A percentile compares a stretch with the other conserved stretches of the same genome.
Evolutionary conservation across 2,888 invertebrate genomes (phyloP).

Genomic region (Lasioglossum malachurum): DNA sequence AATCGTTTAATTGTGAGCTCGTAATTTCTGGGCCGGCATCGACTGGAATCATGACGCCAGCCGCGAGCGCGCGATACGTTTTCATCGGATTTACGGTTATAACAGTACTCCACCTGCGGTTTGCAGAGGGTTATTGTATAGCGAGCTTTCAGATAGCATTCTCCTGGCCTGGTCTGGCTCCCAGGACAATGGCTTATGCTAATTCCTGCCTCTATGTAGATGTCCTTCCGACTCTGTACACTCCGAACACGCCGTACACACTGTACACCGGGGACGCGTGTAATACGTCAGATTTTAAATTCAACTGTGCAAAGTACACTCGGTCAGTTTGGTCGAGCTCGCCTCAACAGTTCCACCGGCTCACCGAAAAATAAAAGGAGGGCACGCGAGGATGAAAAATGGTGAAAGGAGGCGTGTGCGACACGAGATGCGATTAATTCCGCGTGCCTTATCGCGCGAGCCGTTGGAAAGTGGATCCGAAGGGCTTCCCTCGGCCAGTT

Average conservation of each 20-base stretch:
- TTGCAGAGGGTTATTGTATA: constrained; percentile 68
- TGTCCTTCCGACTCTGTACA: constrained; percentile 64
- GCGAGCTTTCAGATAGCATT: constrained; percentile 68
- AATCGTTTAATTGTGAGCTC: constrained; percentile 53
- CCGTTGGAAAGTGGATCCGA: constrained; percentile 32
- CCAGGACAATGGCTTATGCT: constrained; percentile 82
- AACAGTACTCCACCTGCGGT: constrained; percentile 70
- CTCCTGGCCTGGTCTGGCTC: constrained; percentile 52
- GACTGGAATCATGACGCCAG: constrained; percentile 40
- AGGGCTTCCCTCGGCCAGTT: constrained; percentile 15
- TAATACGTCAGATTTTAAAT: constrained; percentile 66
- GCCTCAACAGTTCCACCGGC: neutral
- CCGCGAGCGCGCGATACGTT: constrained; percentile 41
- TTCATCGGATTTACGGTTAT: constrained; percentile 69
- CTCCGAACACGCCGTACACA: neutral
- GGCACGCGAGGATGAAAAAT: neutral
- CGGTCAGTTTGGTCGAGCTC: constrained; percentile 49
- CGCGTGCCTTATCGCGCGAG: constrained; percentile 41
- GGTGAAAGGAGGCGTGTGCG: neutral
- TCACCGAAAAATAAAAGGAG: neutral
- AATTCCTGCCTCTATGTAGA: constrained; percentile 73
- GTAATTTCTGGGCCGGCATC: constrained; percentile 33
- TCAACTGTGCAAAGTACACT: constrained; percentile 37
- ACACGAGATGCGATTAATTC: constrained; percentile 47
- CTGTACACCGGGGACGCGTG: constrained; percentile 61